Evolutionary conservation across 2,888 invertebrate genomes (phyloP).

Genomic region (Cataglyphis albicans): DNA sequence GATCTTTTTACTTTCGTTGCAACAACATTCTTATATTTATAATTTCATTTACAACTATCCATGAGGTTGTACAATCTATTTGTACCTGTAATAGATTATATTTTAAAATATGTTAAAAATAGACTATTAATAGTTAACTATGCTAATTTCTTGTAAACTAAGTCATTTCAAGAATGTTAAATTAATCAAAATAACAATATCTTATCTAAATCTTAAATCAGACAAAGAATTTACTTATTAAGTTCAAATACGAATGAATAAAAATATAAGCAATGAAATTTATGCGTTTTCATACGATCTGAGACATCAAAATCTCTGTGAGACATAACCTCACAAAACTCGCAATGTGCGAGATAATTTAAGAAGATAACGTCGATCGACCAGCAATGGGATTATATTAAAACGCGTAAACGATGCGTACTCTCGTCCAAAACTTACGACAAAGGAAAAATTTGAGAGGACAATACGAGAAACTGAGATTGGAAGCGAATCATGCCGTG

Average conservation of each 20-base stretch:
- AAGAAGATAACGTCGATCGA: not conserved
- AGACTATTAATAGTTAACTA: not conserved
- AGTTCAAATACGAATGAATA: not conserved
- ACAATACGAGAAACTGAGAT: slow-evolving; percentile 16
- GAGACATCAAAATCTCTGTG: not conserved
- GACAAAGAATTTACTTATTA: not conserved
- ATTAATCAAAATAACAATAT: not conserved
- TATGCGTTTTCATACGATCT: not conserved
- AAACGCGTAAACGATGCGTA: not conserved
- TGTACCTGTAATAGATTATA: slow-evolving; percentile 33
- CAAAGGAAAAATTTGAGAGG: not conserved
- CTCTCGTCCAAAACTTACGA: not conserved
- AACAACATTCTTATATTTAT: slow-evolving; percentile 58
- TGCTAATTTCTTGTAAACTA: not conserved
- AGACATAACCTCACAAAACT: slow-evolving; percentile 55
- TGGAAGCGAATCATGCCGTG: slow-evolving; percentile 43
- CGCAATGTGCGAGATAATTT: not conserved
- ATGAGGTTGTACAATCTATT: not conserved
- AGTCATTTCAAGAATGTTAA: not conserved
- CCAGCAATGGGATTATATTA: not conserved
- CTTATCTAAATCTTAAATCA: not conserved
- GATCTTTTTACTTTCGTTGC: slow-evolving; percentile 57
- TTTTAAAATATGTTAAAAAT: not conserved
- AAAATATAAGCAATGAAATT: not conserved
- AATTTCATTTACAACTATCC: slow-evolving; percentile 35